Base-by-base conservation (phyloP, 2,113 vertebrate genomes). In the Mugil cephalus region DNA sequence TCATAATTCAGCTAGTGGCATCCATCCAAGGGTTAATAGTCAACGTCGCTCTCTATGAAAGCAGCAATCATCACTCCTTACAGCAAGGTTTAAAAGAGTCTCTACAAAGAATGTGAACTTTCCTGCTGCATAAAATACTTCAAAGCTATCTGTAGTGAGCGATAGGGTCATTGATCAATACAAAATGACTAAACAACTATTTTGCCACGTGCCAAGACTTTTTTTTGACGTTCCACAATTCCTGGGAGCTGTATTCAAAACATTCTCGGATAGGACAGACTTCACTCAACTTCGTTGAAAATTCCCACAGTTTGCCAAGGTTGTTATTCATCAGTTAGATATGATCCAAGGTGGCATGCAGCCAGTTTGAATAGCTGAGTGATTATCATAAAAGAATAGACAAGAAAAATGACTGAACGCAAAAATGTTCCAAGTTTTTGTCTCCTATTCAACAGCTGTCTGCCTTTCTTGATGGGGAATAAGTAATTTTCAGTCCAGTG, bases 11-110 rank as follows among this genome's bases (percentile, higher is more conserved):
- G 21, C 15, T 10, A 1, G 34, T 69, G 68, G 63, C 71, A 38
- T 64, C 56, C 60, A 46, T 73, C 63, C 47, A 76, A 21, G 12
- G 21, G 9, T 54, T 21, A 61, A 67, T 51, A 66, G 30, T 46
- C 14, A 9, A 1, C 46, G 48, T 67, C 18, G 40, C 14, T 66
- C 45, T 38, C 43, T 2, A 6, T 46, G 48, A 54, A 10, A 8
- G 21, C 50, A 17, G 38, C 69, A 64, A 36, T 50, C 35, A 64
- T 61, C 43, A 12, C 53, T 66, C 1, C n/a, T 1, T 1, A 8
- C 4, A 2, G 15, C 21, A 36, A 48, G 48, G 51, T 13, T 15
- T 69, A 46, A 55, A 42, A 4, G 42, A 59, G n/a, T 42, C 24
- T 55, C 12, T 13, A 12, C 8, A 15, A 3, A 36, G 18, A 46